phyloP scores from a whole-genome alignment of 2,888 invertebrate genomes.

The Drosophila mettleri region DNA sequence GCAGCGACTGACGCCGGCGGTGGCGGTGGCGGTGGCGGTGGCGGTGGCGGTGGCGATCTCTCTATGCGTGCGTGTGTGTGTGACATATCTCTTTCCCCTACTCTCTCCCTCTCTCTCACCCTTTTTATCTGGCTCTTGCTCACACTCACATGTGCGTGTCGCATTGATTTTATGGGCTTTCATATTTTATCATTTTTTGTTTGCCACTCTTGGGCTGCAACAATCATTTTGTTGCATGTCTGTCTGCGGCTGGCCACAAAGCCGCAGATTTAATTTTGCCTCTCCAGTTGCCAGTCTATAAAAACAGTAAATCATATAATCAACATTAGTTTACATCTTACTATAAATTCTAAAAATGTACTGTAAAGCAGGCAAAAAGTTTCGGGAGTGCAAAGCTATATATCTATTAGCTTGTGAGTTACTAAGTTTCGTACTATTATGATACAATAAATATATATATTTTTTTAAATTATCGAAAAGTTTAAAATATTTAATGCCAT shows the following conservation, averaged over 20 bases:
- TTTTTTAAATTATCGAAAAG: neutral
- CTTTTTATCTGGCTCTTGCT: no score
- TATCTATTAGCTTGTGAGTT: neutral
- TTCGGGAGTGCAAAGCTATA: neutral
- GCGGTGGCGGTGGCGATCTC: conserved; percentile 28
- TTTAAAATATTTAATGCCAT: neutral
- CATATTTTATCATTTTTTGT: conserved; percentile 58
- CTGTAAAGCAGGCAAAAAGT: neutral
- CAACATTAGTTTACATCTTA: conserved; percentile 3
- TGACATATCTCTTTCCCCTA: conserved; percentile 15
- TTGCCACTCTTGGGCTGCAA: conserved; percentile 42
- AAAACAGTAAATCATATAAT: conserved; percentile 31
- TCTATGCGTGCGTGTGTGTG: conserved; percentile 7
- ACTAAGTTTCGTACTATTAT: neutral
- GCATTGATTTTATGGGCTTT: conserved; percentile 73
- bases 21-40: conserved; percentile 40
- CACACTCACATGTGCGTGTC: conserved; percentile 11
- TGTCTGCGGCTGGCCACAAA: conserved; percentile 64
- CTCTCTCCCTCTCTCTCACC: neutral
- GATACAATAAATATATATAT: neutral
- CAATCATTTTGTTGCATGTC: conserved; percentile 64
- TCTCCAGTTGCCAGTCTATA: conserved; percentile 3
- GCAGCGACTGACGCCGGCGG: conserved; percentile 39
- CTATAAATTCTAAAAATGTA: neutral
- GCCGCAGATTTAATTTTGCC: conserved; percentile 46